Evolutionary conservation across 2,113 vertebrate genomes (phyloP), one percentile per base, ranked within the genome.

Genomic region (Notarius quadriscutis): DNA sequence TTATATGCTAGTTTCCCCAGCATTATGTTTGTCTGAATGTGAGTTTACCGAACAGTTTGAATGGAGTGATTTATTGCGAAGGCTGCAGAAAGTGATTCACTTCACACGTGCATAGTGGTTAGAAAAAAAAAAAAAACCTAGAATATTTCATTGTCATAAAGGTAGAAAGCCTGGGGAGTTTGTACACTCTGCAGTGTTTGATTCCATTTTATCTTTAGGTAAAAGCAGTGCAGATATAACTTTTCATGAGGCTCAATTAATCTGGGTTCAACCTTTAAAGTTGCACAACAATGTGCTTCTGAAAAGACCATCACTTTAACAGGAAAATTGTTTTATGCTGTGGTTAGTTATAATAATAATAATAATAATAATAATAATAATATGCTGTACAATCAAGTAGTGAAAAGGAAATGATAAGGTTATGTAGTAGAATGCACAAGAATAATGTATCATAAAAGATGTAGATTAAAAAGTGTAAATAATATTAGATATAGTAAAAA

Each of bases 161-260:
- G 7, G 69, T 62, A 6, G n/a, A 77, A 83, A 51, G 85, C 20
- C 55, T 53, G 53, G n/a, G 5, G 82, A 83, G 71, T 51, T 53
- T 78, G 9, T 51, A n/a, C 14, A 53, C 17, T 7, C 51, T 53
- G 7, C 51, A 53, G 51, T 9, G 27, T 57, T 27, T 84, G 84
- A 67, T 87, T 91, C 91, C 92, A 91, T 93, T 94, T 94, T 92
- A 92, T 94, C 91, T 92, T 87, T 75, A 90, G 88, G 91, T 92
- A 90, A 92, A 92, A 93, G 91, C 84, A 91, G 75, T 89, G 87
- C 88, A 83, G 77, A 92, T 92, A 90, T 92, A 94, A 93, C 93
- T 93, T 92, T 94, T 91, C 91, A 88, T 90, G 91, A 93, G 91
- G 87, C 90, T 69, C 72, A 89, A 90, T 85, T 84, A 86, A 89